Evolutionary conservation across 2,888 invertebrate species (phyloP), one percentile per base, ranked within the genome.

Genomic region (Plebejus melissa): DNA sequence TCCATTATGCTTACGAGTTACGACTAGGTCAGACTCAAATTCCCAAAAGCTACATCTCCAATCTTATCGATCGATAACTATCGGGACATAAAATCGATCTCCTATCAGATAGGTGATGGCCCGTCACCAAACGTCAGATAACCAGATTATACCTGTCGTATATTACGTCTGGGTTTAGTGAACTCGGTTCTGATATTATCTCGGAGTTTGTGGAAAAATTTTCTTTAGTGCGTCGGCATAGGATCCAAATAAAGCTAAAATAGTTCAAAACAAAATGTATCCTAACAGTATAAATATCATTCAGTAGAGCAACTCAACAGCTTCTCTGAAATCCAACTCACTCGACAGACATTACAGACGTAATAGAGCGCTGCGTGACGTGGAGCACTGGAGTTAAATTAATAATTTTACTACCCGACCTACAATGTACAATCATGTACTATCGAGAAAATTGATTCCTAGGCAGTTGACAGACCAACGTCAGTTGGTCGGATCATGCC

Each of bases 121-220:
- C 65, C 32, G 65, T 65, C 65, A 65, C 13, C 4, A 16, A 5
- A 13, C 65, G 65, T 65, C 65, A 65, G 65, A 65, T 65, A 32
- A 65, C 5, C 65, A 65, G 65, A 65, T 60, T 36, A 65, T 65
- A 65, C 32, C 65, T 65, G 65, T 65, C 65, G 22, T 36, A 32
- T 36, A 65, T 65, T 65, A 32, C 36, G 65, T 65, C 16, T 65
- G 32, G 32, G 65, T 65, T 32, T 65, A 65, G 65, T 65, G 65
- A 65, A 36, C 65, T 13, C 32, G 65, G 32, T 65, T 32, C 0
- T 36, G 65, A 50, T 41, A 41, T 41, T 22, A 22, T 22, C 22
- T 13, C 50, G 50, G 2, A 3, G 11, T 50, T 13, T 50, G 13
- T 50, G 13, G 3, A 4, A 50, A 50, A 50, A 13, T 50, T 0